Evolutionary conservation across 2,888 invertebrate genomes (phyloP).

Genomic region (Mythimna pallens): DNA sequence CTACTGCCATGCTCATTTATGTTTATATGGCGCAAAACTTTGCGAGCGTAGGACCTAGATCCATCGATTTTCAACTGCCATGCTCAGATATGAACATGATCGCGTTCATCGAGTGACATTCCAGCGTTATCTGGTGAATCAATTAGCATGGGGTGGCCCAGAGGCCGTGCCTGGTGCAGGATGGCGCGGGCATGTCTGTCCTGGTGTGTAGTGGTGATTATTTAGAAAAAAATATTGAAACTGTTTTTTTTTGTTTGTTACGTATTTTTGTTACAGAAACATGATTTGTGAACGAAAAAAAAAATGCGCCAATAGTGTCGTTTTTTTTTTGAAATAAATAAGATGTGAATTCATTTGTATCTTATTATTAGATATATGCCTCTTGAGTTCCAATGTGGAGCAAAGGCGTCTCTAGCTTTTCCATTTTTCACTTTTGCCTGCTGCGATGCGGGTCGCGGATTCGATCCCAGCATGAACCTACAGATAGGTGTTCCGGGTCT

Average conservation of each 20-base stretch:
- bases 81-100: conserved; percentile 66
- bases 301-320: neutral
- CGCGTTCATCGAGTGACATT: conserved; percentile 78
- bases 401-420: too few relatives aligned
- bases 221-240: conserved; percentile 22
- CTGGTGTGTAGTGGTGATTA: conserved; percentile 25
- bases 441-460: too few relatives aligned
- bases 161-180: conserved; percentile 74
- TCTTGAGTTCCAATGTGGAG: too few relatives aligned
- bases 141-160: conserved; percentile 76
- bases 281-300: neutral
- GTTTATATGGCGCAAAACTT: conserved; percentile 88
- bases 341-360: too few relatives aligned
- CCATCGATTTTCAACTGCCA: conserved; percentile 89
- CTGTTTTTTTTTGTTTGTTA: conserved; percentile 8
- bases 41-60: conserved; percentile 89
- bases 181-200: conserved; percentile 12
- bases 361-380: too few relatives aligned
- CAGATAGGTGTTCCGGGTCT: too few relatives aligned
- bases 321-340: neutral
- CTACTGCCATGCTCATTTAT: conserved; percentile 67
- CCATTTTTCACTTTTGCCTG: too few relatives aligned
- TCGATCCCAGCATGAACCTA: too few relatives aligned
- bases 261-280: neutral
- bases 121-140: conserved; percentile 83